A percentile compares a stretch with the other conserved stretches of the same genome.
These are phyloP conservation scores for Chinchilla lanigera DNA, from an alignment of 2,113 vertebrate species.

Conservation along the genomic window DNA sequence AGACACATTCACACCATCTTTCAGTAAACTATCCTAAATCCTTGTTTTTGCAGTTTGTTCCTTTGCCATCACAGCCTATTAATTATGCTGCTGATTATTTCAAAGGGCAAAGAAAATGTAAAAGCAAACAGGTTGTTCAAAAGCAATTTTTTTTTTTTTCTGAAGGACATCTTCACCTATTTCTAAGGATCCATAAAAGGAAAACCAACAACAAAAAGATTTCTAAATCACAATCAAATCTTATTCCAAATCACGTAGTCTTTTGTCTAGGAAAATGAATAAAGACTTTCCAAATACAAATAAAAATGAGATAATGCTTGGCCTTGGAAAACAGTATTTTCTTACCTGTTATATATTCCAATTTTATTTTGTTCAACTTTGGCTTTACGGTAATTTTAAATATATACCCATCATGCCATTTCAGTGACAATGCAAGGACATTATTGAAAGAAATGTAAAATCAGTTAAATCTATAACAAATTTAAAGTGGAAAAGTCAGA, in stretches of 20 bases:
- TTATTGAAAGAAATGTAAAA: constrained; percentile 75
- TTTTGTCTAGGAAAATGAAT: constrained; percentile 5
- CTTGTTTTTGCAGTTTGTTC: constrained; percentile 1
- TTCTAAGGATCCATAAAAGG: constrained; percentile 51
- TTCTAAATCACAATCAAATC: constrained; percentile 55
- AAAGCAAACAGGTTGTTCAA: neutral
- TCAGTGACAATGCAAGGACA: constrained; percentile 73
- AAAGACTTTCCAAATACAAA: constrained; percentile 59
- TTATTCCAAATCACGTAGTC: neutral
- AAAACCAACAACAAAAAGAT: neutral
- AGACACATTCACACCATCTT: neutral
- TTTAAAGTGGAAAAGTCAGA: constrained; percentile 65
- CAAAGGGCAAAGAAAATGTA: constrained; percentile 19
- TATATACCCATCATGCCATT: constrained; percentile 63
- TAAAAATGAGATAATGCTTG: constrained; percentile 57
- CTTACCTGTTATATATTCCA: constrained; percentile 67
- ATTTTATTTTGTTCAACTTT: constrained; percentile 61
- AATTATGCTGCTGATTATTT: constrained; percentile 31
- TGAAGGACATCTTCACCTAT: constrained; percentile 18
- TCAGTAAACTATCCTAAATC: neutral
- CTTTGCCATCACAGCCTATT: neutral
- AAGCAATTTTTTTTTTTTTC: constrained; percentile 32
- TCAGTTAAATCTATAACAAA: constrained; percentile 64
- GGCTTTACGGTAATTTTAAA: constrained; percentile 70
- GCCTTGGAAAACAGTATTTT: constrained; percentile 59